These are phyloP conservation scores for Malacosoma neustria DNA, from an alignment of 2,888 invertebrate species.

Conservation along the genomic window DNA sequence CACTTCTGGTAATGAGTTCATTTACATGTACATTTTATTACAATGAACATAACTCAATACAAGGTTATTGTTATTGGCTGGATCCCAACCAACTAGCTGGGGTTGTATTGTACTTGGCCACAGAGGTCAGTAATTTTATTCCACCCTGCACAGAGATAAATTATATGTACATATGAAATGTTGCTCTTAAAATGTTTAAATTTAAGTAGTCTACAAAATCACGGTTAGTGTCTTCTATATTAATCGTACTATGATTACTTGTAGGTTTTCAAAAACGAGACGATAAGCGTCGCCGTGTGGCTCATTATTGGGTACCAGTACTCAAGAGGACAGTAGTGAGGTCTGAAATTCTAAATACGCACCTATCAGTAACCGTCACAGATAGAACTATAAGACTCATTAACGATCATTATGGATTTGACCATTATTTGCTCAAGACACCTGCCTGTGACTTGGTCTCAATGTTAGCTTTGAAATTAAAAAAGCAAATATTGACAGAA, in stretches of 20 bases:
- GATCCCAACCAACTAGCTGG: too few relatives aligned
- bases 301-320: constrained; percentile 91
- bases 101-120: too few relatives aligned
- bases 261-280: constrained; percentile 81
- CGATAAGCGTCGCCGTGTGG: constrained; percentile 77
- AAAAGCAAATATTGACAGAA: constrained; percentile 87
- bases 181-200: too few relatives aligned
- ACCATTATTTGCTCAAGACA: constrained; percentile 95
- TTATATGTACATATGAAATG: too few relatives aligned
- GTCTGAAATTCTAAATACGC: constrained; percentile 91
- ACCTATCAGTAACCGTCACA: constrained; percentile 89
- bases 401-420: constrained; percentile 93
- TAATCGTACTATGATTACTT: not conserved
- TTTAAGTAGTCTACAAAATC: too few relatives aligned
- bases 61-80: too few relatives aligned
- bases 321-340: constrained; percentile 87
- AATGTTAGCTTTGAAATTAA: constrained; percentile 87
- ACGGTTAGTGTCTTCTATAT: constrained; percentile 61
- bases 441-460: constrained; percentile 94
- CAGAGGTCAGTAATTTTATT: too few relatives aligned
- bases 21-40: too few relatives aligned
- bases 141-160: too few relatives aligned
- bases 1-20: too few relatives aligned
- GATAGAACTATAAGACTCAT: constrained; percentile 88
- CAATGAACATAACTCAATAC: too few relatives aligned